phyloP scores from a whole-genome alignment of 2,113 vertebrate genomes.

The Pycnonotus jocosus region DNA sequence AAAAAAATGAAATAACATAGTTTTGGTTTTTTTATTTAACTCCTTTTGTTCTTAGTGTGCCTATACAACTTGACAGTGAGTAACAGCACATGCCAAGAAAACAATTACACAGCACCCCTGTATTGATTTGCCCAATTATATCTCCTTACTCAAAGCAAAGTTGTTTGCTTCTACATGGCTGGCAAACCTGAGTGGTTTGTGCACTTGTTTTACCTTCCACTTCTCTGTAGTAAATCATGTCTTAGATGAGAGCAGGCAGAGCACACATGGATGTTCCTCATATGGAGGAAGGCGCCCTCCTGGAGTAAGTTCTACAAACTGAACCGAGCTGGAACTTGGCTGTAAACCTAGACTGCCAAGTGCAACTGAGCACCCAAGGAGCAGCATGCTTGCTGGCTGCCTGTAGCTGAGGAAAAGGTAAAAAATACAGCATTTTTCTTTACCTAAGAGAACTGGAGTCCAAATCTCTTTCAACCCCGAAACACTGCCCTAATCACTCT shows the following conservation, averaged over 20 bases:
- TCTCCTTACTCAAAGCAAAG: neutral
- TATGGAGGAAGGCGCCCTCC: neutral
- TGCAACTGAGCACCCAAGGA: neutral
- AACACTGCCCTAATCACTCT: neutral
- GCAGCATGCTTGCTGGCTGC: neutral
- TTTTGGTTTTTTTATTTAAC: neutral
- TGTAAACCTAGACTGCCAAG: neutral
- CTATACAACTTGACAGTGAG: neutral
- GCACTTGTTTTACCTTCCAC: neutral
- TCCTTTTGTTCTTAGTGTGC: neutral
- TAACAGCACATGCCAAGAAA: neutral
- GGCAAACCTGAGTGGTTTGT: neutral
- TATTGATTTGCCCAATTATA: neutral
- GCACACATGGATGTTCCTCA: neutral
- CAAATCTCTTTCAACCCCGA: neutral
- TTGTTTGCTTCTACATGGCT: neutral
- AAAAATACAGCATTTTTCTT: neutral
- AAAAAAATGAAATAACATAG: conserved; percentile 10
- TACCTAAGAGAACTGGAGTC: neutral
- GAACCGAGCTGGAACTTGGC: neutral
- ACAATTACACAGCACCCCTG: neutral
- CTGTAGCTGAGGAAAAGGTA: neutral
- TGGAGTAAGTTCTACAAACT: neutral
- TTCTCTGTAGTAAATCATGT: neutral
- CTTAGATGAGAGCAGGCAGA: neutral